Evolutionary conservation across 2,888 invertebrate species (phyloP).

Genomic region (Scaptomyza parva): DNA sequence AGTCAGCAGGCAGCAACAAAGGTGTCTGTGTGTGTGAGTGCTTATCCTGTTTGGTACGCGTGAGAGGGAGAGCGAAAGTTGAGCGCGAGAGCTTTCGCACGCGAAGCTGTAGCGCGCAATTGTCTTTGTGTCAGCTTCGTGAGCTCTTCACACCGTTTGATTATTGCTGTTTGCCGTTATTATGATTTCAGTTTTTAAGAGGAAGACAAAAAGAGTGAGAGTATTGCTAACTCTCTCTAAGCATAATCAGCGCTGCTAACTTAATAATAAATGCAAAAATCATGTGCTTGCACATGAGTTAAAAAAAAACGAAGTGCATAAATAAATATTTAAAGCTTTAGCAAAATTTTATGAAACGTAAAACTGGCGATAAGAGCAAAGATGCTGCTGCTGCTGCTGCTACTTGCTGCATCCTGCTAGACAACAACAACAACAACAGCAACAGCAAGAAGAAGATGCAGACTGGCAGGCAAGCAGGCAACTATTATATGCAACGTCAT

Average conservation of each 20-base stretch:
- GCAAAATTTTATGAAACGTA: constrained; percentile 83
- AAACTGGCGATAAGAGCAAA: constrained; percentile 78
- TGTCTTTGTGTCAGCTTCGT: constrained; percentile 45
- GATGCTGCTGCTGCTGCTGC: constrained; percentile 43
- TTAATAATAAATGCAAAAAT: constrained; percentile 30
- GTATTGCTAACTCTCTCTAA: neutral
- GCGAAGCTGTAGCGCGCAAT: constrained; percentile 52
- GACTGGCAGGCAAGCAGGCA: constrained; percentile 38
- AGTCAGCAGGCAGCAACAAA: constrained; percentile 14
- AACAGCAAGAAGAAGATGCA: constrained; percentile 34
- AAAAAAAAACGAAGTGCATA: constrained; percentile 44
- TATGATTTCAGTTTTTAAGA: constrained; percentile 26
- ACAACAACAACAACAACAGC: constrained; percentile 28
- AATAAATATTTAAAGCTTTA: constrained; percentile 52
- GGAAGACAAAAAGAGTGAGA: constrained; percentile 49
- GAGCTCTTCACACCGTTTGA: constrained; percentile 15
- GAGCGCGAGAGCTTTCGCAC: constrained; percentile 33
- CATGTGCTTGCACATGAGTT: constrained; percentile 11
- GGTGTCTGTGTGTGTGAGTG: constrained; percentile 23
- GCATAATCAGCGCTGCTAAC: constrained; percentile 26
- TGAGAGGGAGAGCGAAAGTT: constrained; percentile 19
- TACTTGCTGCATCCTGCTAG: constrained; percentile 40
- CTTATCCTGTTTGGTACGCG: constrained; percentile 53
- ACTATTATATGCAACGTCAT: constrained; percentile 77
- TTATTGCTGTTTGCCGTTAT: constrained; percentile 21